phyloP scores from a whole-genome alignment of 2,797 vertebrate species.

The Garrulus glandarius region DNA sequence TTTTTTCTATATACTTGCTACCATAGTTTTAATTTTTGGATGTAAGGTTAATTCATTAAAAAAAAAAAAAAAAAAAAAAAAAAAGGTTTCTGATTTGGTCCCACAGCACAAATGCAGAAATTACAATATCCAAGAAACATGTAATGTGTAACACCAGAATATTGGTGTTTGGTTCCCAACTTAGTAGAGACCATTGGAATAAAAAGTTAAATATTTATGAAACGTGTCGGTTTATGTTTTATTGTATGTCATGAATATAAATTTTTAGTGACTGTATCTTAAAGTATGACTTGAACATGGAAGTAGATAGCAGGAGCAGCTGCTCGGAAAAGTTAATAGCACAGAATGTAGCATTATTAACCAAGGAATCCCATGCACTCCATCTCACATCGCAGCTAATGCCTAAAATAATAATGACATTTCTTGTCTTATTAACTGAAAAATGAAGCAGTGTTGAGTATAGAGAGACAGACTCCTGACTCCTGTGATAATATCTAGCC shows the following conservation, averaged over 20 bases:
- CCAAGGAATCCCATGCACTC: slow-evolving; percentile 60
- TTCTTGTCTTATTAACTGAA: slow-evolving; percentile 73
- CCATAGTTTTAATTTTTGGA: neutral
- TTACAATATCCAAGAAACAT: neutral
- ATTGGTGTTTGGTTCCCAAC: neutral
- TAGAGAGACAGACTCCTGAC: slow-evolving; percentile 44
- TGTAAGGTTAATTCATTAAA: neutral
- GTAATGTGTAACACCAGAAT: neutral
- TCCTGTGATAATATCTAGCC: slow-evolving; percentile 69
- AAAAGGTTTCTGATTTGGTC: neutral
- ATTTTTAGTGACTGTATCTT: neutral
- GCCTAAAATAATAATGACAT: slow-evolving; percentile 74
- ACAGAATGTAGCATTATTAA: slow-evolving; percentile 63
- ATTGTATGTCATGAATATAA: neutral
- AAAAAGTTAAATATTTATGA: neutral
- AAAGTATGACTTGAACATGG: neutral
- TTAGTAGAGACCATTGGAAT: neutral
- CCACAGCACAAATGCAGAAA: neutral
- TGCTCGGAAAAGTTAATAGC: slow-evolving; percentile 64
- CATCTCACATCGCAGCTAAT: slow-evolving; percentile 68
- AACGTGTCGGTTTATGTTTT: neutral
- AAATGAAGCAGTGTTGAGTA: slow-evolving; percentile 65
- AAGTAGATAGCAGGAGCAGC: slow-evolving; percentile 44
- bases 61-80: neutral
- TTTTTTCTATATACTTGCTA: neutral